Percentiles rank a stretch among this genome's conserved stretches.
These are phyloP conservation scores for Apostichopus japonicus DNA, from an alignment of 35 echinoderm and acorn worm species.

Conservation along the genomic window DNA sequence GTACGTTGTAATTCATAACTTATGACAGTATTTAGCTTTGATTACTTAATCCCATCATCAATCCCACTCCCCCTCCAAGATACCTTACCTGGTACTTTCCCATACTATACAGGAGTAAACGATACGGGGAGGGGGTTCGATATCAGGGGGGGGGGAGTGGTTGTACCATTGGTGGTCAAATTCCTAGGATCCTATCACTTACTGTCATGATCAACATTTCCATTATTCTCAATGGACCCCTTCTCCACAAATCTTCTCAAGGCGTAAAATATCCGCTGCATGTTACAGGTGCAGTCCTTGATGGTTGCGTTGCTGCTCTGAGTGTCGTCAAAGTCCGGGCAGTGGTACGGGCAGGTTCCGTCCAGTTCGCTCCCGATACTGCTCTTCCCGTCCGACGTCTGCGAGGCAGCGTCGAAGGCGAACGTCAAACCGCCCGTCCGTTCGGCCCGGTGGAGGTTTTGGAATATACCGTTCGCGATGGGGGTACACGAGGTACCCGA, in stretches of 20 bases:
- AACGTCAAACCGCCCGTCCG: not conserved
- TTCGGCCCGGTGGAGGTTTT: not conserved
- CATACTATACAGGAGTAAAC: no score
- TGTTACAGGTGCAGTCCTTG: slow-evolving; percentile 57
- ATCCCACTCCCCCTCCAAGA: no score
- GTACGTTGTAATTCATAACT: no score
- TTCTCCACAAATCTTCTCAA: slow-evolving; percentile 54
- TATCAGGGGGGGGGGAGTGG: no score
- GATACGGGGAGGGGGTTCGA: no score
- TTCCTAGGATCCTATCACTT: not conserved
- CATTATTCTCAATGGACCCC: slow-evolving; percentile 22
- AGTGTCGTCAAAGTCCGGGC: slow-evolving; percentile 54
- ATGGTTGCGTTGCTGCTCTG: slow-evolving; percentile 49
- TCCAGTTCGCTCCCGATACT: slow-evolving; percentile 56
- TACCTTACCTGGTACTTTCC: no score
- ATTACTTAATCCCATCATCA: no score
- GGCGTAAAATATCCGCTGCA: slow-evolving; percentile 54
- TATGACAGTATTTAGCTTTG: no score
- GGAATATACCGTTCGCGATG: slow-evolving; percentile 48
- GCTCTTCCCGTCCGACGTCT: not conserved
- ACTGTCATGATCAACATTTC: slow-evolving; percentile 32
- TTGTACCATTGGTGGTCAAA: no score
- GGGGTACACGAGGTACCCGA: slow-evolving; percentile 1
- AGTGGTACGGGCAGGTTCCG: slow-evolving; percentile 41
- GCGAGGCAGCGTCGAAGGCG: not conserved